Conservation (phyloP, 35 echinoderm and acorn worm genomes). For the Heliocidaris erythrogramma region DNA sequence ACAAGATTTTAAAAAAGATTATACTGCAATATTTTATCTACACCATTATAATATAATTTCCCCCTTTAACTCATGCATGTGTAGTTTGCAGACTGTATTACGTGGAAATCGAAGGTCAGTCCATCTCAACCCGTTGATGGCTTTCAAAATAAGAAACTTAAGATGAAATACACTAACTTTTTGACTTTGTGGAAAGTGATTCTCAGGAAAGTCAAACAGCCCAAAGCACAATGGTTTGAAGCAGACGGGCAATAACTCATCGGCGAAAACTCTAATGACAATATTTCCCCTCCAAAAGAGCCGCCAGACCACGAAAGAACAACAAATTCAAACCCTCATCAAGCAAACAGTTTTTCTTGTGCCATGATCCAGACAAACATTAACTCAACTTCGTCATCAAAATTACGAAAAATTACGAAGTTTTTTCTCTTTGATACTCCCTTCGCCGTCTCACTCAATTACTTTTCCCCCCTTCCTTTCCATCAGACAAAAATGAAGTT, state of each 20-base stretch:
- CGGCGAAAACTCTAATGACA: background rate
- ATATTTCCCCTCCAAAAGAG: background rate
- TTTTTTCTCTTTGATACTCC: background rate
- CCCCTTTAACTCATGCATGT: background rate
- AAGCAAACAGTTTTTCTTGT: background rate
- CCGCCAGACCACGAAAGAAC: background rate
- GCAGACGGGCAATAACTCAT: background rate
- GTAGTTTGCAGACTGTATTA: background rate
- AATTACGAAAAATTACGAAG: background rate
- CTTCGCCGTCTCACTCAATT: too few relatives aligned
- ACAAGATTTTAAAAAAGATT: too few relatives aligned
- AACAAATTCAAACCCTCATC: background rate
- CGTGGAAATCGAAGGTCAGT: background rate
- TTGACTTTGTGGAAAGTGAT: background rate
- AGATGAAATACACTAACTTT: background rate
- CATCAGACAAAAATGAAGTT: background rate
- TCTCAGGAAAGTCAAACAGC: background rate
- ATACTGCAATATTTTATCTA: too few relatives aligned
- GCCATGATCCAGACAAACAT: background rate
- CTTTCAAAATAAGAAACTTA: background rate
- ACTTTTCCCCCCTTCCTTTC: background rate
- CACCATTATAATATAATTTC: background rate
- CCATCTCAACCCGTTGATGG: background rate
- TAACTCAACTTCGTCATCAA: background rate
- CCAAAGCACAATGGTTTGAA: background rate